phyloP scores from a whole-genome alignment of 2,888 invertebrate genomes.

The Hypomecis punctinalis region DNA sequence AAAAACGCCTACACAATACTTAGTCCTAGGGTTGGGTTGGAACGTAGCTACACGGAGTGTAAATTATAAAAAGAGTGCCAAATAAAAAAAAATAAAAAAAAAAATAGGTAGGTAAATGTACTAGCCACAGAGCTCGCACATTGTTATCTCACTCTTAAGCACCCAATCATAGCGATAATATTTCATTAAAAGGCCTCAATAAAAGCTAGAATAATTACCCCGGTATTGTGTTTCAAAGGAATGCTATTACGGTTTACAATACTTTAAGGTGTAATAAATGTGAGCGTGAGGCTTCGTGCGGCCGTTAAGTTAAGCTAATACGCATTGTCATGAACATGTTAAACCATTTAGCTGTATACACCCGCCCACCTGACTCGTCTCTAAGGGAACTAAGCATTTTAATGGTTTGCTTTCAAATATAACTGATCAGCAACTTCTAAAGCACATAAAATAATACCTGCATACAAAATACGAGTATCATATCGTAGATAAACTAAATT shows the following conservation, averaged over 20 bases:
- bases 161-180: constrained; percentile 67
- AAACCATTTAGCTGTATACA: constrained; percentile 49
- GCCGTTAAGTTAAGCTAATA: constrained; percentile 50
- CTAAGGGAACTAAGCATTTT: constrained; percentile 3
- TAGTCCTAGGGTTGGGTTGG: too few relatives aligned
- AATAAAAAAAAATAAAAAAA: too few relatives aligned
- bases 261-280: constrained; percentile 45
- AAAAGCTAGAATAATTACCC: constrained; percentile 53
- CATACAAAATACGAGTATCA: too few relatives aligned
- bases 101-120: too few relatives aligned
- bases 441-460: too few relatives aligned
- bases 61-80: too few relatives aligned
- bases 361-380: constrained; percentile 49
- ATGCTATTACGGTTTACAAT: constrained; percentile 45
- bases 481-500: too few relatives aligned
- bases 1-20: too few relatives aligned
- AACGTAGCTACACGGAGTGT: too few relatives aligned
- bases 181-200: constrained; percentile 56
- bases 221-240: constrained; percentile 42
- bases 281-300: constrained; percentile 38
- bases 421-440: too few relatives aligned
- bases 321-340: constrained; percentile 50
- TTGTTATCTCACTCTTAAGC: constrained; percentile 39
- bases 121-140: too few relatives aligned
- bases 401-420: too few relatives aligned